phyloP scores from a whole-genome alignment of 2,888 invertebrate species.

The Deilephila elpenor region DNA sequence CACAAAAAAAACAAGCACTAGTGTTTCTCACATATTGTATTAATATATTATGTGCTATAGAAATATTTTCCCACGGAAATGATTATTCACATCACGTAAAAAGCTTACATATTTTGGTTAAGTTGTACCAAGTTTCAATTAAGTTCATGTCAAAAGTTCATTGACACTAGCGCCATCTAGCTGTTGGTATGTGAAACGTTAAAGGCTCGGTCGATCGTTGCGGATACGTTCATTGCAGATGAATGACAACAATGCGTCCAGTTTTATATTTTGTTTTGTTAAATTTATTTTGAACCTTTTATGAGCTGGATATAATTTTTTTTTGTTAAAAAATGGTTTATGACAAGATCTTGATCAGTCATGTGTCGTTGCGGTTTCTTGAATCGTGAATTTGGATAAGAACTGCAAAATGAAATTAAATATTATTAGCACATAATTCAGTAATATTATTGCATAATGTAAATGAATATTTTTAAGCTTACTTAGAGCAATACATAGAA shows the following conservation, averaged over 20 bases:
- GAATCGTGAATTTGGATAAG: constrained; percentile 15
- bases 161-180: constrained; percentile 72
- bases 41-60: constrained; percentile 59
- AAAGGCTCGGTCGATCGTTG: constrained; percentile 75
- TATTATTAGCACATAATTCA: neutral
- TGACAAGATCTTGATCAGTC: constrained; percentile 63
- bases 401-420: constrained; percentile 37
- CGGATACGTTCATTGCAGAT: constrained; percentile 60
- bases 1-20: constrained; percentile 52
- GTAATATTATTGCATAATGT: neutral
- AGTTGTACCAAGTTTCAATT: constrained; percentile 77
- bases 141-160: constrained; percentile 85
- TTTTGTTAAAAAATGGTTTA: constrained; percentile 63
- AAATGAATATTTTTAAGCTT: constrained; percentile 36
- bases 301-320: constrained; percentile 62
- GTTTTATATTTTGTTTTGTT: constrained; percentile 42
- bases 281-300: constrained; percentile 48
- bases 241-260: constrained; percentile 60
- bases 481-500: constrained; percentile 54
- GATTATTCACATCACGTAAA: constrained; percentile 73
- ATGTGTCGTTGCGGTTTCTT: constrained; percentile 55
- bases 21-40: constrained; percentile 64
- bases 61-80: constrained; percentile 66
- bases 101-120: constrained; percentile 82
- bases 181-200: constrained; percentile 61